These are phyloP conservation scores for Pollenia angustigena DNA, from an alignment of 2,888 invertebrate species.

Conservation along the genomic window DNA sequence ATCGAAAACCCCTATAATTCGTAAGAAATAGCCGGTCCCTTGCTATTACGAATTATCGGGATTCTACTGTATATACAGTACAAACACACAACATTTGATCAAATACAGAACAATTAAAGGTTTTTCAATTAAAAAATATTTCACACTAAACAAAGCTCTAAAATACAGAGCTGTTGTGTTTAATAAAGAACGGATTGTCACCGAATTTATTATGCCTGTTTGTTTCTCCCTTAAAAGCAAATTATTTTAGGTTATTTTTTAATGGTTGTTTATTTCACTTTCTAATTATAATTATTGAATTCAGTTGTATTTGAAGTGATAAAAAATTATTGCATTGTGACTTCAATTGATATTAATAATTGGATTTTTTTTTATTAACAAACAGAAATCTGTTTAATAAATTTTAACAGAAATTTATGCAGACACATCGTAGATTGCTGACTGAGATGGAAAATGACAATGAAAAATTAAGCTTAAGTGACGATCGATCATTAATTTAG, in stretches of 20 bases:
- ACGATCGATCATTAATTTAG: constrained; percentile 7
- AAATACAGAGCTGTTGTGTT: no score
- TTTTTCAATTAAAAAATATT: no score
- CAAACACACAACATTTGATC: no score
- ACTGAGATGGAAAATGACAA: neutral
- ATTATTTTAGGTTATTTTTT: neutral
- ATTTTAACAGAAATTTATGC: constrained; percentile 12
- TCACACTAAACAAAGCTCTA: no score
- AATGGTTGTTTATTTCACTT: constrained; percentile 22
- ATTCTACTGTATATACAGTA: no score
- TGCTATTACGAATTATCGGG: no score
- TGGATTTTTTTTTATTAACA: constrained; percentile 46
- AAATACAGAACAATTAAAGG: no score
- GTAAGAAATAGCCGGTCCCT: no score
- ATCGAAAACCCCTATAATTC: no score
- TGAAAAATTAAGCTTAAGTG: neutral
- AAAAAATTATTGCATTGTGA: constrained; percentile 53
- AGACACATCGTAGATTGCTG: neutral
- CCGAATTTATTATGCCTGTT: no score
- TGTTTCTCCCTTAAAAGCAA: neutral
- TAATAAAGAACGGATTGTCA: no score
- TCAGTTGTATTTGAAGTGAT: neutral
- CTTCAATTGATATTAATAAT: constrained; percentile 65
- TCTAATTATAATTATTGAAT: constrained; percentile 1
- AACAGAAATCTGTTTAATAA: constrained; percentile 42